Evolutionary conservation across 2,888 invertebrate genomes (phyloP), one percentile per base, ranked within the genome.

Genomic region (Orchesellides sinensis): DNA sequence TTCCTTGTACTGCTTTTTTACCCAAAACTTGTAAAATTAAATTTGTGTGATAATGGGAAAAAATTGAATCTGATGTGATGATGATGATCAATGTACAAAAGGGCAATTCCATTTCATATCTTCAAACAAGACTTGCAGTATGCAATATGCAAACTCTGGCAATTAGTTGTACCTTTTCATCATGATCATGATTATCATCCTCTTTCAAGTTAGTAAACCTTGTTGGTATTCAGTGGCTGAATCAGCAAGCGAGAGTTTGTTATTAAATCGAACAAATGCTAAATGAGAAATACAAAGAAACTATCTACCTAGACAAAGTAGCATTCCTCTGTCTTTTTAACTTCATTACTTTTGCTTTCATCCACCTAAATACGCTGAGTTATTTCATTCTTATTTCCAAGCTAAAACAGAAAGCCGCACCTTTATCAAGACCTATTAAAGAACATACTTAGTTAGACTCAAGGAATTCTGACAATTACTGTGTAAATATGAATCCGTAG

Each of bases 41-140:
- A 59, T 66, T 66, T 75, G 63, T 52, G 66, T 40, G 23, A 75
- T 66, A 66, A 75, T 66, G 66, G 29, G 47, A 25, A 54, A 29
- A 73, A 75, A 75, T 75, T 75, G 75, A 66, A 66, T 66, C 23
- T 40, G 35, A 40, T n/a, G n/a, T n/a, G n/a, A n/a, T n/a, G n/a
- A n/a, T 72, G 72, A 72, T 56, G 75, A 40, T 63, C 27, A n/a
- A n/a, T n/a, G n/a, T n/a, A n/a, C n/a, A 59, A 2, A 32, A 27
- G 1, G n/a, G 32, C 25, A 49, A 49, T 49, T n/a, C 29, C 69
- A n/a, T n/a, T 21, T 25, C 5, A 49, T 29, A 75, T 65, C 54
- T 35, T 75, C 47, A 66, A 75, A 75, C 75, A 66, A 75, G 75
- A 75, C 66, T 75, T 75, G 66, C 52, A 14, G 14, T 17, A 66